Percentiles rank a stretch among this genome's conserved stretches.
Conservation (phyloP, 2,888 invertebrate species). For the Epistrophella euchroma region DNA sequence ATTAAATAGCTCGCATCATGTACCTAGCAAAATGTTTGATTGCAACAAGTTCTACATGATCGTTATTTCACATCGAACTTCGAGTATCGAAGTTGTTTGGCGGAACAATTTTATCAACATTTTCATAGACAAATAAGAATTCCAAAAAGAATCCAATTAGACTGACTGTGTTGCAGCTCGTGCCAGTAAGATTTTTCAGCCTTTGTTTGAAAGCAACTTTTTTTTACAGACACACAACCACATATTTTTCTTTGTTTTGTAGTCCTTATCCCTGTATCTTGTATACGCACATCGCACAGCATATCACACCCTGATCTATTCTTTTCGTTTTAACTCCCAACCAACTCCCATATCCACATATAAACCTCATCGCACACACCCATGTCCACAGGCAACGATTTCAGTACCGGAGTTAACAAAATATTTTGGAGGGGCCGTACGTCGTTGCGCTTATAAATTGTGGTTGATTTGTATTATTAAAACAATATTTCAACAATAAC, state of each 20-base stretch:
- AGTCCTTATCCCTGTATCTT: background rate
- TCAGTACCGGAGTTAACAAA: background rate
- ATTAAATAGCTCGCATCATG: background rate
- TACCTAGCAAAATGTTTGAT: background rate
- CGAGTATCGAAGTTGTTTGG: constrained; percentile 53
- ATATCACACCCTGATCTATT: constrained; percentile 35
- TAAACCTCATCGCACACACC: constrained; percentile 17
- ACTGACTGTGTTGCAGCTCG: background rate
- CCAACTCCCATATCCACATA: constrained; percentile 14
- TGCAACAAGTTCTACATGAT: constrained; percentile 12
- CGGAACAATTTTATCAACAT: background rate
- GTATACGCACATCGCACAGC: constrained; percentile 37
- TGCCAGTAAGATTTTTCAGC: background rate
- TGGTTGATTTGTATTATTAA: no score
- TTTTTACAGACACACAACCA: no score
- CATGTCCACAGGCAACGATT: constrained; percentile 1
- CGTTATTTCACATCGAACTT: constrained; percentile 5
- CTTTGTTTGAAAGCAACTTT: constrained; percentile 10
- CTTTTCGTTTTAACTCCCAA: constrained; percentile 8
- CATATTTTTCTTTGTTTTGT: background rate
- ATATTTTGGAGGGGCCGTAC: background rate
- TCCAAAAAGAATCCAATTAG: constrained; percentile 2
- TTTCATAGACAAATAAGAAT: background rate
- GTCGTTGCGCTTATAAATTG: no score
- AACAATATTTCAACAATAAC: no score